Percentiles rank a stretch among this genome's conserved stretches.
Conservation (phyloP, 2,888 invertebrate genomes). For the Meghimatium bilineatum region DNA sequence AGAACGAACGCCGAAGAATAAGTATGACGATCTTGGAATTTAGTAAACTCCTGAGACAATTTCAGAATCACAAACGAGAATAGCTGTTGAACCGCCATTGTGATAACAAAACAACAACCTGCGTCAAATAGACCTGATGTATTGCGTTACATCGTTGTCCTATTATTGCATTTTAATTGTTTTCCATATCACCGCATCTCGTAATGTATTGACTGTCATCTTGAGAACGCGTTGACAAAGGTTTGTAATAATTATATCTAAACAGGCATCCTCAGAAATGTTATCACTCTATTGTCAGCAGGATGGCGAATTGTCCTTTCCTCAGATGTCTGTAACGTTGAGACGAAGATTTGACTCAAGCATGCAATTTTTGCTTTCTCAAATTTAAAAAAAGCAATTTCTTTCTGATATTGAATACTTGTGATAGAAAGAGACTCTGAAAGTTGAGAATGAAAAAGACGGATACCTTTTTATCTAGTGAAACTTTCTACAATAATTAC, state of each 20-base stretch:
- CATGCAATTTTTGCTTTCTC: no score
- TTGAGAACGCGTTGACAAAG: neutral
- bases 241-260: neutral
- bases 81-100: neutral
- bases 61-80: neutral
- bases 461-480: no score
- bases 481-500: no score
- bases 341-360: neutral
- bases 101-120: neutral
- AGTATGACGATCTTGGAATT: no score
- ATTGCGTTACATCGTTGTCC: neutral
- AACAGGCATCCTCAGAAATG: neutral
- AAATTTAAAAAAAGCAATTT: no score
- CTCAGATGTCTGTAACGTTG: neutral
- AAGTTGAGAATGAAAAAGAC: no score
- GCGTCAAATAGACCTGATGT: neutral
- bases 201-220: neutral
- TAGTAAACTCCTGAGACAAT: no score
- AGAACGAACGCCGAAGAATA: no score
- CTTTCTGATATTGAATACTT: no score
- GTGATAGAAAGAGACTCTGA: no score
- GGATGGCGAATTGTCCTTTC: neutral
- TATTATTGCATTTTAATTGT: neutral
- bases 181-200: conserved; percentile 4
- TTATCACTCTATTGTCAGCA: neutral